Percentiles rank a stretch among this genome's conserved stretches.
phyloP scores from a whole-genome alignment of 2,113 vertebrate genomes.

The Azemiops feae region DNA sequence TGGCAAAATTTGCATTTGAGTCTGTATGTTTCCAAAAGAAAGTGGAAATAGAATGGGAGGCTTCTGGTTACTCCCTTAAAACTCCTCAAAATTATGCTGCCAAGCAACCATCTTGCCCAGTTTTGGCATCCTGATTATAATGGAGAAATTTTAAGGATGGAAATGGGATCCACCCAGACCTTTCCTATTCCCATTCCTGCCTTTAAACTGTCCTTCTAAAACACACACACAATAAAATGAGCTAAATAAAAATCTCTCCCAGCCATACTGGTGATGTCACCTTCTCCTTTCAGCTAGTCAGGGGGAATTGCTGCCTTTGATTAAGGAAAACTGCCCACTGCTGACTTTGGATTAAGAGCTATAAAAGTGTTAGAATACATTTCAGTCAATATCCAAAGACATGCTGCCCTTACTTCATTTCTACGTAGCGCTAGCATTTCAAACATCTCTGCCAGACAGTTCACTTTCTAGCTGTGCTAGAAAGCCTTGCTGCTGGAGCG shows the following conservation, averaged over 20 bases:
- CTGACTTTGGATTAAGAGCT: not conserved
- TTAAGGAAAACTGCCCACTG: not conserved
- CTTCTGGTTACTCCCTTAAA: not conserved
- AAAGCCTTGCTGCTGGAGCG: not conserved
- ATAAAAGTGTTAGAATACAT: not conserved
- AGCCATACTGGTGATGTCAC: not conserved
- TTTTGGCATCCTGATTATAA: not conserved
- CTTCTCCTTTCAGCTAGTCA: not conserved
- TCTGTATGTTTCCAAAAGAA: not conserved
- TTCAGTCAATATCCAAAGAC: not conserved
- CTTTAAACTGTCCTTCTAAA: not conserved
- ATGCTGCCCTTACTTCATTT: not conserved
- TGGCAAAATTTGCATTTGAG: not conserved
- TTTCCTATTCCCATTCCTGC: not conserved
- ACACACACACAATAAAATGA: not conserved
- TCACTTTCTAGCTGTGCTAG: not conserved
- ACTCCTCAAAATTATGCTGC: not conserved
- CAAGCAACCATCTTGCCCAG: not conserved
- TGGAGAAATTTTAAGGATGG: not conserved
- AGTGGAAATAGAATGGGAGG: not conserved
- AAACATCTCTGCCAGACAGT: not conserved
- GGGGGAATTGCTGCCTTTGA: not conserved
- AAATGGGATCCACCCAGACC: not conserved
- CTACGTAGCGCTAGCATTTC: not conserved
- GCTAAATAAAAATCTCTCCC: not conserved